phyloP scores from a whole-genome alignment of 2,888 invertebrate species.

The Lithodes maja region DNA sequence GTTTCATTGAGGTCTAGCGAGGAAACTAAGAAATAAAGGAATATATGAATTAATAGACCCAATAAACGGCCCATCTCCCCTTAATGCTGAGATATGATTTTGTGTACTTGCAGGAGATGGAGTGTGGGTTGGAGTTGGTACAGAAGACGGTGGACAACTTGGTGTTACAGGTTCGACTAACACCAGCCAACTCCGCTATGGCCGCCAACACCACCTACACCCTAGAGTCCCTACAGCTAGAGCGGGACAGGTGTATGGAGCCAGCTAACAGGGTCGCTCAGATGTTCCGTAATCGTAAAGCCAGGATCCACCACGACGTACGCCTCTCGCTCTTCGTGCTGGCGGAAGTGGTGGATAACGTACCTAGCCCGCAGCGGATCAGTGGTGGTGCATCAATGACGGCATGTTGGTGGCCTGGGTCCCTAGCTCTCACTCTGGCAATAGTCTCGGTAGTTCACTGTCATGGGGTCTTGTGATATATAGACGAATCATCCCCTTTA shows the following conservation, averaged over 20 bases:
- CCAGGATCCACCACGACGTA: slow-evolving; percentile 64
- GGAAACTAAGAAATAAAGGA: too few relatives aligned
- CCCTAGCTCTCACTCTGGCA: slow-evolving; percentile 1
- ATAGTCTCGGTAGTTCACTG: background rate
- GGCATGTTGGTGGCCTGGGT: slow-evolving; percentile 50
- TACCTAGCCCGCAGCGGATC: slow-evolving; percentile 59
- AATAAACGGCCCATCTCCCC: too few relatives aligned
- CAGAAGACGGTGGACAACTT: slow-evolving; percentile 66
- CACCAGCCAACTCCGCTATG: slow-evolving; percentile 10
- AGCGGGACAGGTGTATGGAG: slow-evolving; percentile 58
- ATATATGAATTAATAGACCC: too few relatives aligned
- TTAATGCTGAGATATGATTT: background rate
- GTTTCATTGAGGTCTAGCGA: too few relatives aligned
- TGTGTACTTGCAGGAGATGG: slow-evolving; percentile 46
- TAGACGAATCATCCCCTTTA: background rate
- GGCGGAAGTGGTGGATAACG: slow-evolving; percentile 67
- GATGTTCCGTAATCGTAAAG: slow-evolving; percentile 55
- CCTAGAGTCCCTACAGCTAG: slow-evolving; percentile 49
- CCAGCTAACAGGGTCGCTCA: slow-evolving; percentile 47
- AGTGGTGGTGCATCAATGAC: slow-evolving; percentile 29
- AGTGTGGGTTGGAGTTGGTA: slow-evolving; percentile 59
- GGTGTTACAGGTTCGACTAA: slow-evolving; percentile 61
- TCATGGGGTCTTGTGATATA: slow-evolving; percentile 34
- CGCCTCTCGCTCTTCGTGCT: slow-evolving; percentile 68
- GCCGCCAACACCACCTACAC: slow-evolving; percentile 46